These are phyloP conservation scores for Notospermus geniculatus DNA, from an alignment of 1,140 invertebrate species.

Conservation along the genomic window DNA sequence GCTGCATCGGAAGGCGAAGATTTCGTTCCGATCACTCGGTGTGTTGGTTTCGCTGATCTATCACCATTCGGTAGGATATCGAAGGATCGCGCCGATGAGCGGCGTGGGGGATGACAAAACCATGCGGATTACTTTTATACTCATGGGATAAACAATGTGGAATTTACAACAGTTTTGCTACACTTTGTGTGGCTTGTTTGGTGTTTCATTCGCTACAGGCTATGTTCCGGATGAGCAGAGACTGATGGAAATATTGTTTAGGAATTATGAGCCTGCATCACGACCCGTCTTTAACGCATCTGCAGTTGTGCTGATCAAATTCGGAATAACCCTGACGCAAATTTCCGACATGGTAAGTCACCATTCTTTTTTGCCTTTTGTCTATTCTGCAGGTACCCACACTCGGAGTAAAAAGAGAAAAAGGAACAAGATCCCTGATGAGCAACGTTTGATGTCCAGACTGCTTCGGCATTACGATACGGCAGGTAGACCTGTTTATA, in stretches of 20 bases:
- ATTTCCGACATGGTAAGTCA: slow-evolving; percentile 97
- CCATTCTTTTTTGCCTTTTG: slow-evolving; percentile 10
- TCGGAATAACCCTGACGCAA: slow-evolving; percentile 97
- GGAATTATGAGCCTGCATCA: slow-evolving; percentile 92
- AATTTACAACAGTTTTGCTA: too few species aligned
- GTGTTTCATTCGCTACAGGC: too few species aligned
- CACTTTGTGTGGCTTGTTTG: too few species aligned
- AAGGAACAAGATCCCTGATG: slow-evolving; percentile 34
- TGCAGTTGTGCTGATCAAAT: slow-evolving; percentile 91
- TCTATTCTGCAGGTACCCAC: neutral
- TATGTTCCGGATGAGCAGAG: slow-evolving; percentile 37
- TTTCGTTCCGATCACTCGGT: too few species aligned
- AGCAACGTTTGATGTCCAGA: slow-evolving; percentile 37
- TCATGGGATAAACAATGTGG: too few species aligned
- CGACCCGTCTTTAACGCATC: slow-evolving; percentile 96
- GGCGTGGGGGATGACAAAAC: too few species aligned
- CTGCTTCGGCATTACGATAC: slow-evolving; percentile 78
- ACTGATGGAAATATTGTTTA: slow-evolving; percentile 33
- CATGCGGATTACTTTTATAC: too few species aligned
- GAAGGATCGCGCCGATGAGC: too few species aligned
- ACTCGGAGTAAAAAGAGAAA: neutral
- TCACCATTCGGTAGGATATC: too few species aligned
- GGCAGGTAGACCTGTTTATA: slow-evolving; percentile 67
- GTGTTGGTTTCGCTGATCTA: too few species aligned
- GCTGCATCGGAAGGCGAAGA: too few species aligned